Evolutionary conservation across 2,113 vertebrate species (phyloP), one percentile per base, ranked within the genome.

Genomic region (Corynorhinus townsendii): DNA sequence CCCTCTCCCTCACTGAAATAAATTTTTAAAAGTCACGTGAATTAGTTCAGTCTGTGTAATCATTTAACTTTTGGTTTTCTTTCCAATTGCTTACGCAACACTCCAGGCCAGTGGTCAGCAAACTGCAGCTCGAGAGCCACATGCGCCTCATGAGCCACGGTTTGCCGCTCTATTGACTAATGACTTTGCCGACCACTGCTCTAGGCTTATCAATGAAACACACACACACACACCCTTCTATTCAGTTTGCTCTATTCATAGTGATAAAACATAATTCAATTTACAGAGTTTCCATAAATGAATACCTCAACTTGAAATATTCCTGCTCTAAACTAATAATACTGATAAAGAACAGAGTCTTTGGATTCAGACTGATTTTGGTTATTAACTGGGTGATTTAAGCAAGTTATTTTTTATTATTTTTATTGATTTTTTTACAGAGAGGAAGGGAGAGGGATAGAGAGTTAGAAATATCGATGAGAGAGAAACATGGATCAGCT

Each of bases 181-280:
- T n/a, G n/a, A n/a, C n/a, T n/a, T n/a, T n/a, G n/a, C n/a, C n/a
- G n/a, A n/a, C n/a, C n/a, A n/a, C n/a, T n/a, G n/a, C 59, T 24
- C 2, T 80, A 56, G 85, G 40, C 7, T 89, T 96, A 82, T 94
- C 90, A 92, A 35, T 94, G 75, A 43, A 14, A 84, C 89, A 93
- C 52, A 19, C 52, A 54, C 82, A 96, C 83, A 84, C 38, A 49
- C 3, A 20, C 86, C 69, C 64, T 90, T 33, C 0, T 1, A 16
- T 81, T 96, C 69, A 79, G 47, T 96, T 97, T 97, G 54, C 82
- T 97, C 92, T 96, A 86, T 97, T 98, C 95, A 72, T 94, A 83
- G 73, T 94, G 96, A 90, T 95, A 77, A 85, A 95, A 24, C 52
- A 69, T 97, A 95, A 95, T 95, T 80, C 87, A 90, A 77, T 97